Percentiles rank a stretch among this genome's conserved stretches.
Conservation (phyloP, 2,888 invertebrate species). For the Hyposoter didymator region DNA sequence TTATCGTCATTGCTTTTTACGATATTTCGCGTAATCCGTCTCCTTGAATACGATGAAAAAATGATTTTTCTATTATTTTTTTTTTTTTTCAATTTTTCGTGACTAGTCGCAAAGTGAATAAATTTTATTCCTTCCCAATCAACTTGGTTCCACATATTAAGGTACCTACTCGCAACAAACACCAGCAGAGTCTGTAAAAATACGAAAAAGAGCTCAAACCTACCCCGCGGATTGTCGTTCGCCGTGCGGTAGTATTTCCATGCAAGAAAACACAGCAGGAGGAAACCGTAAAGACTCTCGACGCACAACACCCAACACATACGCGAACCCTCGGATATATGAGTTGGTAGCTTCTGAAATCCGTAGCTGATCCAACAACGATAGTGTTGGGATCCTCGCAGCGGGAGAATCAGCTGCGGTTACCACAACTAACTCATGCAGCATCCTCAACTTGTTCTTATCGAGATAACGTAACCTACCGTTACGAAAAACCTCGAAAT, state of each 20-base stretch:
- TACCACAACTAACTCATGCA: constrained; percentile 15
- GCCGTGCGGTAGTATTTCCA: constrained; percentile 20
- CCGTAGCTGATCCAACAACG: constrained; percentile 81
- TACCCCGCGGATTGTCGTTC: neutral
- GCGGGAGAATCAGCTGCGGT: constrained; percentile 71
- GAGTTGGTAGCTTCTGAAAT: constrained; percentile 83
- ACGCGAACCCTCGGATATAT: constrained; percentile 78
- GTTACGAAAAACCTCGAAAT: constrained; percentile 20
- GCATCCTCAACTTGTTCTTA: constrained; percentile 1
- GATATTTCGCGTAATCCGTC: no score
- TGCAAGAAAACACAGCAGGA: constrained; percentile 76
- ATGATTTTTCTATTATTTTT: no score
- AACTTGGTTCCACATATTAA: neutral
- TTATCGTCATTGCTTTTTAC: neutral
- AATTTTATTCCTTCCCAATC: neutral
- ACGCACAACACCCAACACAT: constrained; percentile 78
- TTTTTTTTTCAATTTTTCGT: neutral
- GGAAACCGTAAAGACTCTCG: constrained; percentile 79
- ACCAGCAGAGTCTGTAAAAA: constrained; percentile 20
- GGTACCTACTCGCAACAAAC: constrained; percentile 3
- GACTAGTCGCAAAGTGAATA: neutral
- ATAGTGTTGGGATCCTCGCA: constrained; percentile 82
- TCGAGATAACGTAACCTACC: neutral
- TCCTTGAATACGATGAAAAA: no score
- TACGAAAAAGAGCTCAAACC: neutral